phyloP scores from a whole-genome alignment of 2,113 vertebrate genomes.

The Nerophis lumbriciformis region DNA sequence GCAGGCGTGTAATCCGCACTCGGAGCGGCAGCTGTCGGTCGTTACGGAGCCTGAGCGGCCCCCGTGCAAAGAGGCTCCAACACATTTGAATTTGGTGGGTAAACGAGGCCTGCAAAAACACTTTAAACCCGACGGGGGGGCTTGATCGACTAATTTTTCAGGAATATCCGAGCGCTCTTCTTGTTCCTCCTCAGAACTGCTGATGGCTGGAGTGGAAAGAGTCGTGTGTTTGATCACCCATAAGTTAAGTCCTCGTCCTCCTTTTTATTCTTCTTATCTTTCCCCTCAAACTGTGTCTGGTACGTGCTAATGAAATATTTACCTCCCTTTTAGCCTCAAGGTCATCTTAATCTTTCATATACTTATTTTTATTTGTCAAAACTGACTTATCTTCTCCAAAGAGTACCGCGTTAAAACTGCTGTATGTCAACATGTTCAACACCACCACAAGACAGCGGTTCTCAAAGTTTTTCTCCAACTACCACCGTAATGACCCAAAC shows the following conservation, averaged over 20 bases:
- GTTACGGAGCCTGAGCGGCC: conserved; percentile 16
- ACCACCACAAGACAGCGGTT: too few relatives aligned
- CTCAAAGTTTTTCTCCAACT: too few relatives aligned
- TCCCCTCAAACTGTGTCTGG: conserved; percentile 4
- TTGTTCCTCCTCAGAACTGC: not conserved
- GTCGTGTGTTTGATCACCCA: conserved; percentile 17
- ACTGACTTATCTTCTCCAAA: too few relatives aligned
- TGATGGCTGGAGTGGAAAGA: conserved; percentile 10
- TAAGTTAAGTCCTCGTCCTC: conserved; percentile 14
- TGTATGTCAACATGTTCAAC: too few relatives aligned
- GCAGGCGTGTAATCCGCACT: conserved; percentile 14
- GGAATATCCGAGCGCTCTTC: conserved; percentile 22
- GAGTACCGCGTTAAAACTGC: too few relatives aligned
- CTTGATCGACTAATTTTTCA: conserved; percentile 16
- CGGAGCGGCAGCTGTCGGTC: conserved; percentile 5
- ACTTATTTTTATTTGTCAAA: too few relatives aligned
- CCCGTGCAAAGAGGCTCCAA: not conserved
- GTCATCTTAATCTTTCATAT: conserved; percentile 12
- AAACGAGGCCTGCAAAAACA: conserved; percentile 6
- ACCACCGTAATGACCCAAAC: too few relatives aligned
- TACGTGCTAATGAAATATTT: conserved; percentile 6
- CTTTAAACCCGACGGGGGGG: not conserved
- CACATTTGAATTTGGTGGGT: not conserved
- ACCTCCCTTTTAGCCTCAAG: conserved; percentile 7
- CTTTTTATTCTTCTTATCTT: not conserved